Evolutionary conservation across 2,113 vertebrate species (phyloP), one percentile per base, ranked within the genome.

Genomic region (Myotis brandtii): DNA sequence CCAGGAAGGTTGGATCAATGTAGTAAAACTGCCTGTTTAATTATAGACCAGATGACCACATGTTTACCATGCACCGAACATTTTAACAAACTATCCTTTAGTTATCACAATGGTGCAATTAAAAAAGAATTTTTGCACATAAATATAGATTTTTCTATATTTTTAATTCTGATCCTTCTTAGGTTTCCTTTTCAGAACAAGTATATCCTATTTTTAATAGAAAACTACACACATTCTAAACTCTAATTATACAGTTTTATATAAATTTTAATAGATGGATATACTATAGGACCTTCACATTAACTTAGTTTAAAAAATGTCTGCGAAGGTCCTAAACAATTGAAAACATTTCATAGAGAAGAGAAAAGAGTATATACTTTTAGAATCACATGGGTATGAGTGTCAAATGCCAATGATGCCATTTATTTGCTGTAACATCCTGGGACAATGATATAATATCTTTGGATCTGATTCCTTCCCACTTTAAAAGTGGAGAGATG

Each of bases 101-200:
- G 3, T 27, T 59, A 77, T 46, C 40, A 50, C 2, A 43, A 43
- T 13, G 9, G 13, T 21, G 0, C 9, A 32, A 56, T 86, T 73
- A 10, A 32, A 25, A 67, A 52, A 34, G 23, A 16, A 12, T 30
- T 30, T 43, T 30, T 13, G 3, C 10, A 48, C n/a, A 72, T 34
- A 81, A 18, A 20, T 5, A 18, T n/a, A 25, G 27, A 67, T 18
- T 32, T 76, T 52, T 59, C 48, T 30, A 7, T 70, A 62, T 82
- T 83, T 69, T 69, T 87, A 67, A 64, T 43, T 70, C 69, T 69
- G 3, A 34, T 18, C 7, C 5, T 43, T 64, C 52, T 69, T 43
- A 52, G n/a, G 25, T 59, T 59, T 96, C 56, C 34, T 70, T 30
- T 96, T 82, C n/a, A 82, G 17, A 23, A 50, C 67, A 95, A 59